Conservation (phyloP, 1,140 invertebrate species). For the Sycobia sp. region DNA sequence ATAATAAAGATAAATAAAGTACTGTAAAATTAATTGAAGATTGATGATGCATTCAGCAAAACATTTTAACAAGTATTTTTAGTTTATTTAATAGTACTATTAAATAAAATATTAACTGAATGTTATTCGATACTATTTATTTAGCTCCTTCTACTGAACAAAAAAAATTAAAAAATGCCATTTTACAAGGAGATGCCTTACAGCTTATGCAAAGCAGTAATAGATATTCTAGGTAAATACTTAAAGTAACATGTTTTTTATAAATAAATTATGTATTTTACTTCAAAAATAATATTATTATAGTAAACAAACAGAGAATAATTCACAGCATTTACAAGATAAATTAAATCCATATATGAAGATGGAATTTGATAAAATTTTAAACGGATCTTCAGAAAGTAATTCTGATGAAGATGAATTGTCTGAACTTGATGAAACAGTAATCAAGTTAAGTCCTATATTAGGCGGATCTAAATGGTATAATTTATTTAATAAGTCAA, state of each 20-base stretch:
- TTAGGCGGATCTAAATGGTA: conserved; percentile 17
- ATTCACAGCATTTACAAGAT: neutral
- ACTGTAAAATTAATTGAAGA: too few relatives aligned
- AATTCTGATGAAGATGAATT: conserved; percentile 8
- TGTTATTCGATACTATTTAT: conserved; percentile 13
- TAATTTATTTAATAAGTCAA: neutral
- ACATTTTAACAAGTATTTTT: too few relatives aligned
- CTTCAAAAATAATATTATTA: too few relatives aligned
- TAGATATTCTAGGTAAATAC: conserved; percentile 7
- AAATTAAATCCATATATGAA: neutral
- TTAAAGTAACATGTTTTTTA: neutral
- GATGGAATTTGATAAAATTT: conserved; percentile 11
- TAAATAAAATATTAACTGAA: too few relatives aligned
- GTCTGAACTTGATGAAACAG: conserved; percentile 12
- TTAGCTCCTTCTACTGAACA: neutral
- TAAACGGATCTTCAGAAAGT: conserved; percentile 18
- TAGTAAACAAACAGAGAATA: conserved; percentile 1
- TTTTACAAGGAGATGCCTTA: conserved; percentile 21
- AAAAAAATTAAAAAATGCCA: conserved; percentile 24
- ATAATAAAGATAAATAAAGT: too few relatives aligned
- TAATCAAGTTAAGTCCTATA: conserved; percentile 19
- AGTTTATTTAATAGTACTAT: too few relatives aligned
- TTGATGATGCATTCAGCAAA: too few relatives aligned
- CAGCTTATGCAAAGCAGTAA: conserved; percentile 17
- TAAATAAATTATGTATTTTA: neutral